Evolutionary conservation across 2,113 vertebrate species (phyloP).

Genomic region (Apaloderma vittatum): DNA sequence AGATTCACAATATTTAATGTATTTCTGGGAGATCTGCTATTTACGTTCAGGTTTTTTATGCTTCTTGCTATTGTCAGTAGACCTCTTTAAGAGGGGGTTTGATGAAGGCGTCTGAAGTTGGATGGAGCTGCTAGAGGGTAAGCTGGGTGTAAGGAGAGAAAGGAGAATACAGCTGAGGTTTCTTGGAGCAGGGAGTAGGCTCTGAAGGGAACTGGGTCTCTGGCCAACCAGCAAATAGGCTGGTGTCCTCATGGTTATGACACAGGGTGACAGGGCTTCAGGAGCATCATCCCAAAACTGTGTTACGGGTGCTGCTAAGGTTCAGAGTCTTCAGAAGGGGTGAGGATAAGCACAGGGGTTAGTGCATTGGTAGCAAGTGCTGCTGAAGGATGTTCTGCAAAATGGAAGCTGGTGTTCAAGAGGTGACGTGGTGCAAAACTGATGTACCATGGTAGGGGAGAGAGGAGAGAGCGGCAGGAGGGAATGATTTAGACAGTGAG

Average conservation of each 20-base stretch:
- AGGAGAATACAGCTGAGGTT: neutral
- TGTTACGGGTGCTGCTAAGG: neutral
- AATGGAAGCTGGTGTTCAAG: neutral
- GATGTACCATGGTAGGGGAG: neutral
- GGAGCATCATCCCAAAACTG: neutral
- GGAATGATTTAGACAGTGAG: neutral
- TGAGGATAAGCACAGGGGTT: neutral
- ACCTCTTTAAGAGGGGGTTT: neutral
- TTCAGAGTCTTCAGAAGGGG: neutral
- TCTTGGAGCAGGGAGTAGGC: neutral
- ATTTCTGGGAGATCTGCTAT: neutral
- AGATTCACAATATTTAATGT: neutral
- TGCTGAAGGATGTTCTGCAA: neutral
- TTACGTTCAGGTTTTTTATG: neutral
- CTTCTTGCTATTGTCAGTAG: accelerated
- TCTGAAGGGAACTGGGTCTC: neutral
- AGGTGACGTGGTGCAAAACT: neutral
- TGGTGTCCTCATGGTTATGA: neutral
- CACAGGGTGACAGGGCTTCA: neutral
- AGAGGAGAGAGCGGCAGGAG: neutral
- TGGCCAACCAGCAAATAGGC: neutral
- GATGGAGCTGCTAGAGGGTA: neutral
- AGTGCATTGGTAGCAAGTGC: neutral
- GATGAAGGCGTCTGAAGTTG: neutral
- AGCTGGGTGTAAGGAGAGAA: neutral